A percentile compares a stretch with the other conserved stretches of the same genome.
These are phyloP conservation scores for Acomys russatus DNA, from an alignment of 2,797 vertebrate species.

Conservation along the genomic window DNA sequence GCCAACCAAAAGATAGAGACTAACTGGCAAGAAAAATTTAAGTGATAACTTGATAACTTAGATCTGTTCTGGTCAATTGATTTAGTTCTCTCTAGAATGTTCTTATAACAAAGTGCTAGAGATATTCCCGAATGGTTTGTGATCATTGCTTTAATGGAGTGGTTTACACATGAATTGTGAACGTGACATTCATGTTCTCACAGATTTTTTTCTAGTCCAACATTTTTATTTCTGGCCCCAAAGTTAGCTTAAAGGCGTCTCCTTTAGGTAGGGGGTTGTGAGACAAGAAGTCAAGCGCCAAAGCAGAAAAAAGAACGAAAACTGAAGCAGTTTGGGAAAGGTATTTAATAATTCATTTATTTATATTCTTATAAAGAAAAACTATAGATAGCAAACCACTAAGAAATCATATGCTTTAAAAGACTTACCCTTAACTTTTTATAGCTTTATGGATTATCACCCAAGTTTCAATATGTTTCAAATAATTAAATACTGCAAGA, in stretches of 20 bases:
- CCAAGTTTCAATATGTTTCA: constrained; percentile 87
- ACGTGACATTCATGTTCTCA: neutral
- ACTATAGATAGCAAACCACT: constrained; percentile 51
- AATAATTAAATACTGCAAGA: constrained; percentile 91
- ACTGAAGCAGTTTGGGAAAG: neutral
- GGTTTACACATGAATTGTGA: neutral
- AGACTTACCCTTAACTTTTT: constrained; percentile 72
- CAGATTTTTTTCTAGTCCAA: neutral
- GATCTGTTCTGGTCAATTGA: constrained; percentile 18
- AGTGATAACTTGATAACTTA: constrained; percentile 41
- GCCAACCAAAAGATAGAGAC: constrained; percentile 13
- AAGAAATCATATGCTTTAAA: neutral
- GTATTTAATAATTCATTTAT: constrained; percentile 56
- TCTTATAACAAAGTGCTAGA: neutral
- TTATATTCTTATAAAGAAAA: constrained; percentile 52
- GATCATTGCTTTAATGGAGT: neutral
- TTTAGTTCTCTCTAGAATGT: neutral
- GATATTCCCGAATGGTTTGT: neutral
- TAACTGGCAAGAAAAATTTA: constrained; percentile 47
- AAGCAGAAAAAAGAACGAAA: constrained; percentile 42
- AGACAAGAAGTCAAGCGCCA: neutral
- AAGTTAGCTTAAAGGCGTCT: neutral
- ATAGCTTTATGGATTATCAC: constrained; percentile 88
- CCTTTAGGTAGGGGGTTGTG: neutral
- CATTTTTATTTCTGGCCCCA: constrained; percentile 9